These are phyloP conservation scores for Capitella teleta DNA, from an alignment of 1,140 invertebrate species.

Conservation along the genomic window DNA sequence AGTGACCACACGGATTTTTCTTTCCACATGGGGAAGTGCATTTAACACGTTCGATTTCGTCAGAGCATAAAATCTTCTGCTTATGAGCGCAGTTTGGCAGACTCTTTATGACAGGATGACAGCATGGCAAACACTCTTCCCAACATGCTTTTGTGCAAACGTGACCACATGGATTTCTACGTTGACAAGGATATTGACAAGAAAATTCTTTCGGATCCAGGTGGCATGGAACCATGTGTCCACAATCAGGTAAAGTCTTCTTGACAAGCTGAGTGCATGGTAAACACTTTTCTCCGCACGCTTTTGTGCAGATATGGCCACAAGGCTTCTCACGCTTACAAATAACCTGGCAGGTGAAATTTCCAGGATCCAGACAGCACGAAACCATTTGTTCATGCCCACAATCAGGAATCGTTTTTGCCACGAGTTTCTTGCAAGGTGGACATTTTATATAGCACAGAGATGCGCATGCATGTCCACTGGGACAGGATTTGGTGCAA, in stretches of 20 bases:
- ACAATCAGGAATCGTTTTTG: slow-evolving; percentile 15
- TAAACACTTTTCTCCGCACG: slow-evolving; percentile 48
- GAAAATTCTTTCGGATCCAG: no score
- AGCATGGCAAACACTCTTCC: background rate
- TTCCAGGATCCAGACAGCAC: slow-evolving; percentile 11
- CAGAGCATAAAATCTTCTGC: no score
- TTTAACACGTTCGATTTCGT: no score
- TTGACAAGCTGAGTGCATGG: no score
- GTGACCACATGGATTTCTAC: slow-evolving; percentile 2
- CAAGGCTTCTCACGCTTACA: slow-evolving; percentile 36
- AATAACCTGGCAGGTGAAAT: slow-evolving; percentile 10
- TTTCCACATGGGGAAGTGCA: background rate
- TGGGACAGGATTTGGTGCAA: slow-evolving; percentile 21
- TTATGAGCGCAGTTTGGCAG: no score
- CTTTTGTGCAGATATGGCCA: slow-evolving; percentile 49
- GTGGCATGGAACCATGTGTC: no score
- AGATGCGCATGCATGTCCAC: slow-evolving; percentile 22
- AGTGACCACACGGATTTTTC: slow-evolving; percentile 3
- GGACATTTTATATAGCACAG: slow-evolving; percentile 22
- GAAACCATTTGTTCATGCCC: slow-evolving; percentile 16
- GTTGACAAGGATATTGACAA: no score
- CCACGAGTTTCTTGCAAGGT: slow-evolving; percentile 14
- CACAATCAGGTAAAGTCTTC: no score
- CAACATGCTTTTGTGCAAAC: slow-evolving; percentile 2
- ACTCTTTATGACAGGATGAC: slow-evolving; percentile 3